phyloP scores from a whole-genome alignment of 1,140 invertebrate species.

The Drosophila sturtevanti region DNA sequence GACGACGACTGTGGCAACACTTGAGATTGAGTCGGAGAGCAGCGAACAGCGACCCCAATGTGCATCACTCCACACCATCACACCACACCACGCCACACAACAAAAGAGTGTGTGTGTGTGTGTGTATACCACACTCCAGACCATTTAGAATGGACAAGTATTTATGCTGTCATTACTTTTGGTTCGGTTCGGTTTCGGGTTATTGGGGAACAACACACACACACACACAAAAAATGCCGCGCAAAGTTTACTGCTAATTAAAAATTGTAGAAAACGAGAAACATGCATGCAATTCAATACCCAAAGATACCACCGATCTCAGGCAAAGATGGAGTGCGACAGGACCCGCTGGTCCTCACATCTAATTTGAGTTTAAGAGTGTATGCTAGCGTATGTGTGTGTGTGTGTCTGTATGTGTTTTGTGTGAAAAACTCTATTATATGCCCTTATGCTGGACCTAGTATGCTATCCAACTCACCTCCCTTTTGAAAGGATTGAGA shows the following conservation, averaged over 20 bases:
- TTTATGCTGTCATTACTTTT: conserved; percentile 79
- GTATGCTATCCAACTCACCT: conserved; percentile 11
- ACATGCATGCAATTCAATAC: conserved; percentile 77
- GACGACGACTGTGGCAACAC: conserved; percentile 49
- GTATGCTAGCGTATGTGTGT: no score
- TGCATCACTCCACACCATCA: conserved; percentile 44
- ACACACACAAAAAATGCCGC: conserved; percentile 31
- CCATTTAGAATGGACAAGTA: conserved; percentile 54
- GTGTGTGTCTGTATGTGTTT: conserved; percentile 26
- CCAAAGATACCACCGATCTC: conserved; percentile 14
- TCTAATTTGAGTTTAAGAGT: conserved; percentile 8
- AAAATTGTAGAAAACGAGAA: conserved; percentile 75
- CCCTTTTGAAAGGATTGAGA: conserved; percentile 58
- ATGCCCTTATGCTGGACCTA: conserved; percentile 31
- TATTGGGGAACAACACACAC: neutral
- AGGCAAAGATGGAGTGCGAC: neutral
- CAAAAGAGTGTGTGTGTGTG: neutral
- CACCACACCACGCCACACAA: conserved; percentile 14
- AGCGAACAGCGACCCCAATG: conserved; percentile 59
- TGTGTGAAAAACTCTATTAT: conserved; percentile 47
- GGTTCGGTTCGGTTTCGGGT: conserved; percentile 62
- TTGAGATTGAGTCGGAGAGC: conserved; percentile 55
- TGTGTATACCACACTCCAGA: conserved; percentile 19
- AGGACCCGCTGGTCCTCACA: conserved; percentile 26
- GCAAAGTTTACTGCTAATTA: conserved; percentile 80